Base-by-base conservation (phyloP, 1,140 invertebrate genomes). In the Lerema accius region DNA sequence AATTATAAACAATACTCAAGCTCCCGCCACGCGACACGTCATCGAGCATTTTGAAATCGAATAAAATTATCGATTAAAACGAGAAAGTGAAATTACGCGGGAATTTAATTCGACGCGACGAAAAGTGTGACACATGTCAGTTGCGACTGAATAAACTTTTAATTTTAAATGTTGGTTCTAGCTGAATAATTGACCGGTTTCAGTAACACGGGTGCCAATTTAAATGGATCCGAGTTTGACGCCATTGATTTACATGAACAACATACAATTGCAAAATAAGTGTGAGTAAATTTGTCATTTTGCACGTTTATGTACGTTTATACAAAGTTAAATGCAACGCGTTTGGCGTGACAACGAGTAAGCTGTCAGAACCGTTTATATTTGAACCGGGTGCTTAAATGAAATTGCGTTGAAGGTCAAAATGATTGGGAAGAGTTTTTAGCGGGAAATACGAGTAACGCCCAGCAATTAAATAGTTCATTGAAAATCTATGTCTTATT, bases 71-170 rank as follows among this genome's bases (percentile, higher is more conserved):
- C 4, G 35, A 37, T 32, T 37, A 11, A 37, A 37, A 37, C 70
- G 56, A 42, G 58, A 45, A 71, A 65, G 69, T 67, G 16, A 71
- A 78, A 80, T 82, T 77, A 69, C 63, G 64, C 66, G 66, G 58
- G 67, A 82, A 73, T 78, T 80, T 63, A 76, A 63, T 75, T 70
- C 53, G 62, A 69, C 39, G 17, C 62, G 49, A 43, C 53, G 67
- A 65, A 51, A 51, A 32, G 56, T n/a, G 63, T 69, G 67, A 67
- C 69, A 56, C 28, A 62, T 45, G 70, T 63, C 58, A 61, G 64
- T 48, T 17, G 42, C 46, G 7, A 28, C 50, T 64, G 66, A 60
- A 51, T 76, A 68, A 73, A 70, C 61, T 51, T 66, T 72, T 61
- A 35, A 40, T 55, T 64, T 64, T 45, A n/a, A 43, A 56, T 55